phyloP scores from a whole-genome alignment of 2,113 vertebrate species.

The Falcunculus frontatus region DNA sequence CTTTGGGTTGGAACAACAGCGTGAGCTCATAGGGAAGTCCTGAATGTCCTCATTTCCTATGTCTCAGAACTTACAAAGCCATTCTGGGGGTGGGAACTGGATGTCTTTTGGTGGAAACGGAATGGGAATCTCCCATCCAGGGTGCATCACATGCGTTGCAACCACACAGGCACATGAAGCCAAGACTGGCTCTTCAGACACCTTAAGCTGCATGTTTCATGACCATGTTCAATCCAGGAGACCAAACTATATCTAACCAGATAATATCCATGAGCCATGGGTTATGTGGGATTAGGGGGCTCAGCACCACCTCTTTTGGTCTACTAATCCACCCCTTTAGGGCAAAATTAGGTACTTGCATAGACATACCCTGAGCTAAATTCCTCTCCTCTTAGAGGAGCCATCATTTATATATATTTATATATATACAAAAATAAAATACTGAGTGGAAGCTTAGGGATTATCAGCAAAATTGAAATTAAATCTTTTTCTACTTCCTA shows the following conservation, averaged over 20 bases:
- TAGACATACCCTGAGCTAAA: not conserved
- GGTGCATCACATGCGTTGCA: not conserved
- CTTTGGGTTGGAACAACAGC: not conserved
- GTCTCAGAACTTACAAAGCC: not conserved
- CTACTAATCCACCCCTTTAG: not conserved
- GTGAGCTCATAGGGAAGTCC: not conserved
- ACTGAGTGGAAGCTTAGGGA: not conserved
- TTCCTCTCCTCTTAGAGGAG: not conserved
- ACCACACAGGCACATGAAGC: not conserved
- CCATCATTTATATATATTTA: not conserved
- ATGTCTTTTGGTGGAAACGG: not conserved
- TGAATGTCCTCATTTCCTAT: not conserved
- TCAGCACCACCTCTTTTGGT: not conserved
- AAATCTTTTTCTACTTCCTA: not conserved
- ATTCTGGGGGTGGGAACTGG: not conserved
- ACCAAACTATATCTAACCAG: not conserved
- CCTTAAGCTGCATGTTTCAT: not conserved
- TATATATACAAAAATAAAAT: not conserved
- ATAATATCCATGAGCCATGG: not conserved
- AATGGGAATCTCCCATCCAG: rapidly evolving
- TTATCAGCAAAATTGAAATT: not conserved
- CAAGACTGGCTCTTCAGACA: not conserved
- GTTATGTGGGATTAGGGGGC: not conserved
- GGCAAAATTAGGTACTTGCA: not conserved
- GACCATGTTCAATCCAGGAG: not conserved